Evolutionary conservation across 2,888 invertebrate genomes (phyloP).

Genomic region (Tenodera sinensis): DNA sequence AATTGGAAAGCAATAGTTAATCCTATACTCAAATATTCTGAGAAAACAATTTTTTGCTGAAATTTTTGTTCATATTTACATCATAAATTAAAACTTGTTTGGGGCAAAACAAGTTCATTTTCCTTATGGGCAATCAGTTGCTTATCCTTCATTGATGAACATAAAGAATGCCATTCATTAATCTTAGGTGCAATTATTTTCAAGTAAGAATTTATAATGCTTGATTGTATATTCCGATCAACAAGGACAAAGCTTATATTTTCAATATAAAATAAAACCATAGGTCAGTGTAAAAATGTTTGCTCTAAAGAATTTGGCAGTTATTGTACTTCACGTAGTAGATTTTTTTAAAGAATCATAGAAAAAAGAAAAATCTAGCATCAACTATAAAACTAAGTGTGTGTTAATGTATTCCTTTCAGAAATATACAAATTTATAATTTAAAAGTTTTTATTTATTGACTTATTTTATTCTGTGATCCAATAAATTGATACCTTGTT

Average conservation of each 20-base stretch:
- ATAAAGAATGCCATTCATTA: background rate
- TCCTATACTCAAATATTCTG: background rate
- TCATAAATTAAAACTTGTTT: background rate
- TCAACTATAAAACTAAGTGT: background rate
- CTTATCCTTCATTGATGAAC: background rate
- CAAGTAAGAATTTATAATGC: background rate
- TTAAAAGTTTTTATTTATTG: background rate
- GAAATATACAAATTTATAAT: background rate
- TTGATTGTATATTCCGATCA: background rate
- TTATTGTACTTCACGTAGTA: background rate
- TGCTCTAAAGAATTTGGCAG: background rate
- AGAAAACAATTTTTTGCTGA: background rate
- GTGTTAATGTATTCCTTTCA: background rate
- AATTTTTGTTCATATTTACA: background rate
- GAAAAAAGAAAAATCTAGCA: background rate
- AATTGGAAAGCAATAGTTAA: background rate
- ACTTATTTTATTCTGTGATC: background rate
- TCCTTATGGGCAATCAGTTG: background rate
- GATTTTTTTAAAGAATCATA: background rate
- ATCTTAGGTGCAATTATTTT: background rate
- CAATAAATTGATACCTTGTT: background rate
- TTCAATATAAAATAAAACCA: background rate
- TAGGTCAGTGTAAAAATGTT: background rate
- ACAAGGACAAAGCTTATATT: background rate
- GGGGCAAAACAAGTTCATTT: background rate